Conservation (phyloP, 2,113 vertebrate genomes). For the cat (Felis catus) region F.catus_Fca126_mat1.0 CM031421.1:9107501-9108000, state of each 20-base stretch:
- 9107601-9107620: neutral
- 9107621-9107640: neutral
- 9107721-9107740: neutral
- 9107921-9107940: neutral
- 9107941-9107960: constrained; percentile 3
- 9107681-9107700: neutral
- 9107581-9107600: neutral
- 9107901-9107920: neutral
- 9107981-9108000: neutral
- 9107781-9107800: neutral
- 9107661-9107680: constrained; percentile 6
- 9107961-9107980: neutral
- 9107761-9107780: neutral
- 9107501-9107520: neutral
- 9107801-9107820: neutral
- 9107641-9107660: neutral
- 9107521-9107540: neutral
- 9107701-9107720: neutral
- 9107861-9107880: neutral
- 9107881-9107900: neutral
- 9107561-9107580: neutral
- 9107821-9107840: neutral
- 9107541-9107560: neutral
- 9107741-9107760: neutral
- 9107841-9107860: neutral